Evolutionary conservation across 1,140 invertebrate genomes (phyloP), one percentile per base, ranked within the genome.

Genomic region (Samia ricini): DNA sequence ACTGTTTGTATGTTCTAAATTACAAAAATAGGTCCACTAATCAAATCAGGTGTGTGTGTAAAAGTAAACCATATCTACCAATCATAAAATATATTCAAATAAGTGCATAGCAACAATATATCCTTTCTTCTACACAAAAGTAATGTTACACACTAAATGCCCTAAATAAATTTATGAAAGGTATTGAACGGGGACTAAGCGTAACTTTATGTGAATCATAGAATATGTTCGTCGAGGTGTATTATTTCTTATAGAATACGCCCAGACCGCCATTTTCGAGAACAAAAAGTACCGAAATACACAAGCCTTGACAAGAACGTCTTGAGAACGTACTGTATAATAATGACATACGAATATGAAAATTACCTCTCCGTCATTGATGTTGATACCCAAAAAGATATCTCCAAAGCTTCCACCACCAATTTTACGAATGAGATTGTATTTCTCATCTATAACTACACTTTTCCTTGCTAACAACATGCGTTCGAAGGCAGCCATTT

Each of bases 401-500:
- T 99, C 98, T 83, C 99, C 99, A 90, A 99, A 99, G 33, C 98
- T 99, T 72, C 99, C 99, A 86, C 97, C 98, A 85, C 92, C 99
- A 85, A 99, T 99, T 94, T 99, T 99, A 70, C 98, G 94, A 80
- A 99, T 95, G 77, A 99, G 93, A 85, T 98, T 95, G 92, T 99
- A 99, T 92, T 98, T 98, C 77, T 95, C 95, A 83, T 95, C 96
- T 84, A 98, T 95, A 79, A 97, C 92, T 88, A 97, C 94, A 83
- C 97, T 95, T 78, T 79, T 79, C 74, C 79, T 79, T 73, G 76
- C 68, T 69, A 83, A 76, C 81, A 83, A 84, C 78, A 81, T 81
- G 79, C 80, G 79, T 77, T 84, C 85, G 75, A 89, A 79, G 81
- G 84, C 75, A 85, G 86, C 81, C 86, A 89, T 89, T 89, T 89